phyloP scores from a whole-genome alignment of 2,797 vertebrate species.

The Denticeps clupeoides region DNA sequence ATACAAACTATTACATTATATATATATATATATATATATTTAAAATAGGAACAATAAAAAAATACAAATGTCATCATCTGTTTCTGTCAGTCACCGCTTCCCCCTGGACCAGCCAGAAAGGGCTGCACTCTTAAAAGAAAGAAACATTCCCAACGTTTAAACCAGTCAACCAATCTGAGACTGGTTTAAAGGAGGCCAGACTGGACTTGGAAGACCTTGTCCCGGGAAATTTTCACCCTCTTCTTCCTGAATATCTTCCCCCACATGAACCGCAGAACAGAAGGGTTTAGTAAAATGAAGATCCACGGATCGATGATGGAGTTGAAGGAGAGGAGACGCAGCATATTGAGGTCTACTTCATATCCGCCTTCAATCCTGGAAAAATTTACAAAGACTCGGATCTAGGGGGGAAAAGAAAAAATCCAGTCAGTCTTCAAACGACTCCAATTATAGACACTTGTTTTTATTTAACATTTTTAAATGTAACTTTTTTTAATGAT shows the following conservation, averaged over 20 bases:
- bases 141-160: too few relatives aligned
- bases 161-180: too few relatives aligned
- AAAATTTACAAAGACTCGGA: slow-evolving; percentile 57
- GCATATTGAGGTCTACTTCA: slow-evolving; percentile 42
- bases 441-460: not conserved
- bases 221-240: not conserved
- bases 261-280: slow-evolving; percentile 56
- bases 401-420: slow-evolving; percentile 46
- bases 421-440: not conserved
- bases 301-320: slow-evolving; percentile 79
- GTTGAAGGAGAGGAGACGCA: slow-evolving; percentile 68
- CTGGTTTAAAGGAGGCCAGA: too few relatives aligned
- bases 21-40: too few relatives aligned
- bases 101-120: too few relatives aligned
- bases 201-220: not conserved
- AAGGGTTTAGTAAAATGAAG: slow-evolving; percentile 66
- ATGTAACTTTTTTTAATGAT: too few relatives aligned
- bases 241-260: slow-evolving; percentile 39
- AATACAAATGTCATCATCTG: too few relatives aligned
- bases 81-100: too few relatives aligned
- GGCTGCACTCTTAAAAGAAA: too few relatives aligned
- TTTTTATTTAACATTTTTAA: too few relatives aligned
- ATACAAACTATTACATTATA: too few relatives aligned
- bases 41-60: too few relatives aligned
- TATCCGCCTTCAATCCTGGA: accelerated